These are phyloP conservation scores for Pemphigus obesinymphae DNA, from an alignment of 1,140 invertebrate species.

Conservation along the genomic window DNA sequence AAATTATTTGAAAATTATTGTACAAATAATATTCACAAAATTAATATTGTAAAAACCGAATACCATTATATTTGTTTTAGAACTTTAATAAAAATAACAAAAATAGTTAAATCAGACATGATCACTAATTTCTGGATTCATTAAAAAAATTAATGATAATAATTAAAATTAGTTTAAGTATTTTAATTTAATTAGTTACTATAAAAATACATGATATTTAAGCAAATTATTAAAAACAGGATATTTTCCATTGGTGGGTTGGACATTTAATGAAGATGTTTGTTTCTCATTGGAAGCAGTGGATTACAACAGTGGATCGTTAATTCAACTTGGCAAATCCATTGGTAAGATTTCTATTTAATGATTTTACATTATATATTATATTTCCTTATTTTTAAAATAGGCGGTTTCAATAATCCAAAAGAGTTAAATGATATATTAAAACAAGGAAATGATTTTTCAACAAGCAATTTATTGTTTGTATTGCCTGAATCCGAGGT, in stretches of 20 bases:
- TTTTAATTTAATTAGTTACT: too few species aligned
- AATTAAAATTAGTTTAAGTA: too few species aligned
- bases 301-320: conserved; percentile 78
- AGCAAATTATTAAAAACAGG: too few species aligned
- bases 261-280: conserved; percentile 62
- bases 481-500: conserved; percentile 28
- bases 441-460: conserved; percentile 1
- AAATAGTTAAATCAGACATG: too few species aligned
- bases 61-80: too few species aligned
- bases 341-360: conserved; percentile 61
- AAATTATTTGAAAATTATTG: too few species aligned
- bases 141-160: too few species aligned
- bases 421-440: conserved; percentile 26
- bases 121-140: too few species aligned
- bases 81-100: too few species aligned
- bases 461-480: neutral
- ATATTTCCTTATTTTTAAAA: neutral
- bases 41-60: too few species aligned
- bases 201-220: too few species aligned
- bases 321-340: conserved; percentile 73
- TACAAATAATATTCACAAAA: too few species aligned
- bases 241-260: conserved; percentile 86
- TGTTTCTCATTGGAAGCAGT: conserved; percentile 78
- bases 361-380: conserved; percentile 30
- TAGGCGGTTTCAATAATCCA: conserved; percentile 14